These are phyloP conservation scores for Heliconius ethilla DNA, from an alignment of 2,888 invertebrate genomes.

Conservation along the genomic window DNA sequence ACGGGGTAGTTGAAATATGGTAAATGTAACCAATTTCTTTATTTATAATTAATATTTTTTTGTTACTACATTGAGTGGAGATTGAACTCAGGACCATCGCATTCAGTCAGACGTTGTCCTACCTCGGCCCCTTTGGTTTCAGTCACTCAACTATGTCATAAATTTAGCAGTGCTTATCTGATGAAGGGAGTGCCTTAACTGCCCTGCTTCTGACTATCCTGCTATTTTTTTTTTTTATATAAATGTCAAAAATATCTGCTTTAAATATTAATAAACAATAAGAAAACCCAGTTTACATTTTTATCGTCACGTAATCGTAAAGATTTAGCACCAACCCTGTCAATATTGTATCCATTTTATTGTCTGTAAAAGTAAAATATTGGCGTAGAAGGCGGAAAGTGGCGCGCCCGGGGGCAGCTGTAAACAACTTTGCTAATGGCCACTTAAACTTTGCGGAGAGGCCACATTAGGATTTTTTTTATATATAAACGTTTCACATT, in stretches of 20 bases:
- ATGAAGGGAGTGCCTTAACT: background rate
- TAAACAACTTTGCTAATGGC: slow-evolving; percentile 73
- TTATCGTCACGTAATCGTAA: background rate
- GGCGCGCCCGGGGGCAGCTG: slow-evolving; percentile 63
- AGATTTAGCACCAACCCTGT: slow-evolving; percentile 13
- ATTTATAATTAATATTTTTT: too few relatives aligned
- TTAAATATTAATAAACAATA: background rate
- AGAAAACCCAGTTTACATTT: background rate
- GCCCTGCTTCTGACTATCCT: background rate
- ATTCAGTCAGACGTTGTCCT: too few relatives aligned
- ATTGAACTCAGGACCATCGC: too few relatives aligned
- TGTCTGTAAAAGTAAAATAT: slow-evolving; percentile 34
- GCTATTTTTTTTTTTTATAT: too few relatives aligned
- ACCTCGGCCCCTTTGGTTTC: background rate
- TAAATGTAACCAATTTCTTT: too few relatives aligned
- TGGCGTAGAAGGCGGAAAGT: slow-evolving; percentile 44
- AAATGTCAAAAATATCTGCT: background rate
- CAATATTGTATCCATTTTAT: slow-evolving; percentile 30
- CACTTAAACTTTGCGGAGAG: slow-evolving; percentile 69
- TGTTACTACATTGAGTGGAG: too few relatives aligned
- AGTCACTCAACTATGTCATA: background rate
- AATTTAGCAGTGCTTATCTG: background rate
- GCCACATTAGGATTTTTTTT: slow-evolving; percentile 56
- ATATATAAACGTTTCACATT: slow-evolving; percentile 24
- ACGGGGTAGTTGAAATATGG: too few relatives aligned